These are phyloP conservation scores for Chromoteleia sp. DNA, from an alignment of 2,888 invertebrate species.

Conservation along the genomic window DNA sequence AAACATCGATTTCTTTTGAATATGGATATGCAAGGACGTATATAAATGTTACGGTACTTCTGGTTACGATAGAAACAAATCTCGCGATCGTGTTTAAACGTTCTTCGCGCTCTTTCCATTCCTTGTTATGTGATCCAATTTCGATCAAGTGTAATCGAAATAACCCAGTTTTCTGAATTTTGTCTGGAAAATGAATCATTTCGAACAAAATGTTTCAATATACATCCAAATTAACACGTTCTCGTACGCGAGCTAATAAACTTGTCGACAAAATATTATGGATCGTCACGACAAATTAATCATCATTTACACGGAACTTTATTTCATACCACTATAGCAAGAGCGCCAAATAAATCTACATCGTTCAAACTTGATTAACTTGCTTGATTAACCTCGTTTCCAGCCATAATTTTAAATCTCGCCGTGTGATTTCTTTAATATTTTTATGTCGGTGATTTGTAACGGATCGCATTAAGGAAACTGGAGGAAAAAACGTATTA, in stretches of 20 bases:
- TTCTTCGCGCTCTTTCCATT: slow-evolving; percentile 10
- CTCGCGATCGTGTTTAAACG: slow-evolving; percentile 10
- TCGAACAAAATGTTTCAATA: slow-evolving; percentile 17
- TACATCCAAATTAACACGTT: not conserved
- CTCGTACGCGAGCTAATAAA: slow-evolving; percentile 2
- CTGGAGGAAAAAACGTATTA: not conserved
- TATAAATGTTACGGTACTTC: slow-evolving; percentile 16
- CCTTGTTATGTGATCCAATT: slow-evolving; percentile 7
- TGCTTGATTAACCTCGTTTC: slow-evolving; percentile 10
- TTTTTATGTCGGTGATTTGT: not conserved
- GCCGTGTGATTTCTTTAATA: not conserved
- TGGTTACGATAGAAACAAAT: slow-evolving; percentile 4
- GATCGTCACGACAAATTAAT: slow-evolving; percentile 21
- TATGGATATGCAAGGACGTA: slow-evolving; percentile 32
- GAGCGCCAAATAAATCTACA: slow-evolving; percentile 8
- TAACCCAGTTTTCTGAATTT: slow-evolving; percentile 28
- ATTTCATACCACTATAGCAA: not conserved
- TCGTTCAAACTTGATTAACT: slow-evolving; percentile 22
- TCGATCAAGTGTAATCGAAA: slow-evolving; percentile 19
- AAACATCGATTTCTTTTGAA: slow-evolving; percentile 55
- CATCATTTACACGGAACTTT: slow-evolving; percentile 18
- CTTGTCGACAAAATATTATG: slow-evolving; percentile 5
- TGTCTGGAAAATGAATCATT: slow-evolving; percentile 2
- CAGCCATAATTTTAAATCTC: not conserved
- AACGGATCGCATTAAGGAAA: not conserved